Evolutionary conservation across 2,888 invertebrate genomes (phyloP).

Genomic region (Timema cristinae): DNA sequence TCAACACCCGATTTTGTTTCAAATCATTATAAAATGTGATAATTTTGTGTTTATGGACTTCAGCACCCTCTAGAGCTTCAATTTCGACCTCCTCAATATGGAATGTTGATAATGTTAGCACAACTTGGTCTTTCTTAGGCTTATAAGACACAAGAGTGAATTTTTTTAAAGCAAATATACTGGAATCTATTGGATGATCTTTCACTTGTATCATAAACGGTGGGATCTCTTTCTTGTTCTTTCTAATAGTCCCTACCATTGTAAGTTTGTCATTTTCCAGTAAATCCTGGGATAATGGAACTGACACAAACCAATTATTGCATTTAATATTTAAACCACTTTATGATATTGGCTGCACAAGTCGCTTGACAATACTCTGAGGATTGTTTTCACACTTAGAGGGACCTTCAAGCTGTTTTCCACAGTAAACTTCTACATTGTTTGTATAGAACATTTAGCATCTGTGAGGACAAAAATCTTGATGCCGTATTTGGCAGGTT

Average conservation of each 20-base stretch:
- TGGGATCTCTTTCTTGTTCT: constrained; percentile 22
- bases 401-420: constrained; percentile 33
- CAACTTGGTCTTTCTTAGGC: constrained; percentile 18
- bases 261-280: constrained; percentile 20
- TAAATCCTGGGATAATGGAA: constrained; percentile 23
- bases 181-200: not conserved
- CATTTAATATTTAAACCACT: constrained; percentile 31
- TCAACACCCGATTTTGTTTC: constrained; percentile 22
- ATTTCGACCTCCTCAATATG: too few species aligned
- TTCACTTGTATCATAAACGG: not conserved
- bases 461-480: constrained; percentile 36
- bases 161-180: constrained; percentile 27
- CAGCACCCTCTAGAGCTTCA: too few species aligned
- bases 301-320: constrained; percentile 30
- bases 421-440: constrained; percentile 34
- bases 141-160: constrained; percentile 26
- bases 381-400: constrained; percentile 32
- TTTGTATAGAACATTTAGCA: constrained; percentile 31
- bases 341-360: constrained; percentile 29
- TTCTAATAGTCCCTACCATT: constrained; percentile 27
- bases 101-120: too few species aligned
- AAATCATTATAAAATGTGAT: constrained; percentile 14
- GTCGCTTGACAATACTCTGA: constrained; percentile 29
- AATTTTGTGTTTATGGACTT: constrained; percentile 8
- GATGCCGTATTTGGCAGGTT: constrained; percentile 38